Base-by-base conservation (phyloP, 2,797 vertebrate genomes). In the Pseudopleuronectes americanus region DNA sequence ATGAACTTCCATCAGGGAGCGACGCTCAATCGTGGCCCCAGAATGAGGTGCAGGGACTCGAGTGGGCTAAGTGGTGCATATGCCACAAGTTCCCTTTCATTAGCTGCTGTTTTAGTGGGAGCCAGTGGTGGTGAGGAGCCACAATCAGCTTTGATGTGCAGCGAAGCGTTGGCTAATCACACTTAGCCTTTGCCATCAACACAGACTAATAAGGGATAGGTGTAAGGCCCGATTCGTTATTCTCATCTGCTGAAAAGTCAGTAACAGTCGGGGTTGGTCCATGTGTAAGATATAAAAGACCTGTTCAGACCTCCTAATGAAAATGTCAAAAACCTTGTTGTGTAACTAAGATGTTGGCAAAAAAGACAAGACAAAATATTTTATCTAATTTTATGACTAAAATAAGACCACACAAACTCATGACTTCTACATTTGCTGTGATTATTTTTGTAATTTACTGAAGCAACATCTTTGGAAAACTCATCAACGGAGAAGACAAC, bases 131-230 rank as follows among this genome's bases (percentile, higher is more conserved):
- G 74, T 74, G 71, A 67, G 66, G 61, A 70, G 84, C 76, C 79
- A 80, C 71, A 86, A 79, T 79, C 68, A 71, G 82, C 64, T 57
- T 62, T 68, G 76, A 81, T 87, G 88, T 84, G 82, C 77, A 81
- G 74, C 38, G 41, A 84, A 77, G 87, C 85, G n/a, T 65, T 41
- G 64, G 77, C 69, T 79, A 78, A 89, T 87, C 83, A 84, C 72
- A 72, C 78, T 83, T 89, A 84, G 89, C 87, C 86, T 90, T 84
- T 87, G 82, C 86, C 80, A 87, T 84, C 71, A 76, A 82, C 68
- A 63, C 77, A 55, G 7, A 43, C 43, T 88, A 86, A 88, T 85
- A 80, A 87, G 60, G 23, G 63, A 80, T 66, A 62, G 84, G 76
- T 61, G 22, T 74, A 76, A 79, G 86, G 80, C 23, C 31, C 75